A percentile compares a stretch with the other conserved stretches of the same genome.
Evolutionary conservation across 2,113 vertebrate species (phyloP).

Genomic region (Neotoma lepida): DNA sequence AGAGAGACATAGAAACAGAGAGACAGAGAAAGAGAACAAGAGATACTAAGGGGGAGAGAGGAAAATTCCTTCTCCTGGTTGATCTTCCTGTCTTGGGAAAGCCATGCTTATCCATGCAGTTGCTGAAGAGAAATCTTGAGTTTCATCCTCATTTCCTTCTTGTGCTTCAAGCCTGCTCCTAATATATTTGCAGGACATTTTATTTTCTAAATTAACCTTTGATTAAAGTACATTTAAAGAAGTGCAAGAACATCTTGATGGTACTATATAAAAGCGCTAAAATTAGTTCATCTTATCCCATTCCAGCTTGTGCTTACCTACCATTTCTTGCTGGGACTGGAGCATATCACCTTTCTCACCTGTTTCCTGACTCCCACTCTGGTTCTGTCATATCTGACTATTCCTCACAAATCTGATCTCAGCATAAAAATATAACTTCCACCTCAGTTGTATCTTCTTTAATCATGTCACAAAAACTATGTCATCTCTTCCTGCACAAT

Average conservation of each 20-base stretch:
- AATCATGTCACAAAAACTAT: neutral
- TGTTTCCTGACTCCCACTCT: neutral
- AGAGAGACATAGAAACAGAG: neutral
- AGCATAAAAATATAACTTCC: neutral
- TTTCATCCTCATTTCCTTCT: neutral
- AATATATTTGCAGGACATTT: neutral
- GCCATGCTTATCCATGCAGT: neutral
- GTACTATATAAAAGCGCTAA: neutral
- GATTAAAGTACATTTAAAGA: slow-evolving; percentile 6
- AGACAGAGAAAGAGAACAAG: no score
- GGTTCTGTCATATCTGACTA: neutral
- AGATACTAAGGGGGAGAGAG: neutral
- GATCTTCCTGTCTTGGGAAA: slow-evolving; percentile 50
- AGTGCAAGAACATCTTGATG: neutral
- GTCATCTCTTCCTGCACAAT: neutral
- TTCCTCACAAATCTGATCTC: neutral
- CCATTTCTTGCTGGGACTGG: slow-evolving; percentile 5
- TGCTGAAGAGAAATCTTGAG: neutral
- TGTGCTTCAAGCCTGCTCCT: neutral
- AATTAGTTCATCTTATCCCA: neutral
- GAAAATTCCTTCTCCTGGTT: neutral
- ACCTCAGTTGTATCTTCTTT: neutral
- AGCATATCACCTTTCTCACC: neutral
- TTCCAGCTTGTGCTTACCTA: neutral
- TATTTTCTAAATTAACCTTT: slow-evolving; percentile 3